Base-by-base conservation (phyloP, 2,797 vertebrate species). In the Mycteria americana region DNA sequence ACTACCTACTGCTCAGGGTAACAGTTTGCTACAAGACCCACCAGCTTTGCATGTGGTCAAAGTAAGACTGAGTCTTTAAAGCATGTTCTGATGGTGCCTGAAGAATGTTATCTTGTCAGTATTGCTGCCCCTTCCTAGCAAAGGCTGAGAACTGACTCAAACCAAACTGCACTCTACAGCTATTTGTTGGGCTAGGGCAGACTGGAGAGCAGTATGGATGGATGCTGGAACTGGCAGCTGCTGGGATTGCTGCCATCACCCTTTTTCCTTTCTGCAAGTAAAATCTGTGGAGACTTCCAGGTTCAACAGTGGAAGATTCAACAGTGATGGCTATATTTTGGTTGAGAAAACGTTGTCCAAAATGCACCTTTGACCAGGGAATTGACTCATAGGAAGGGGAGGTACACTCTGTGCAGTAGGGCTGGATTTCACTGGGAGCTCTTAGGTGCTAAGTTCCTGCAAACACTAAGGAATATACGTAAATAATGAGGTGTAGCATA, bases 151-250 rank as follows among this genome's bases (percentile, higher is more conserved):
- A 31, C 28, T 25, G 33, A 22, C 19, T 65, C 28, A 57, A 68
- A 57, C 22, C 10, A 7, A 25, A 59, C 19, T 54, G 53, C 5
- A 6, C n/a, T 22, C 5, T 23, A 3, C 4, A 2, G 8, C 5
- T 1, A 0, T 62, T 41, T 92, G 16, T 45, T 82, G 63, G 30
- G 18, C 53, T 73, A 39, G 22, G 53, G 50, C 9, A 43, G 37
- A 43, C 30, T 70, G 43, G 27, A 67, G 48, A 70, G 37, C 43
- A 45, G 22, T 23, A 25, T 28, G 37, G 50, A 23, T 18, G 24
- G 13, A 37, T 57, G 14, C 48, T 73, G 75, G n/a, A 56, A 31
- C n/a, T 45, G 48, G 37, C 12, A 80, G 1, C n/a, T 69, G n/a
- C 31, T 28, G 11, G 37, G 37, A 31, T 30, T 88, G 30, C 14